These are phyloP conservation scores for Hydriomena furcata DNA, from an alignment of 2,888 invertebrate genomes.

Conservation along the genomic window DNA sequence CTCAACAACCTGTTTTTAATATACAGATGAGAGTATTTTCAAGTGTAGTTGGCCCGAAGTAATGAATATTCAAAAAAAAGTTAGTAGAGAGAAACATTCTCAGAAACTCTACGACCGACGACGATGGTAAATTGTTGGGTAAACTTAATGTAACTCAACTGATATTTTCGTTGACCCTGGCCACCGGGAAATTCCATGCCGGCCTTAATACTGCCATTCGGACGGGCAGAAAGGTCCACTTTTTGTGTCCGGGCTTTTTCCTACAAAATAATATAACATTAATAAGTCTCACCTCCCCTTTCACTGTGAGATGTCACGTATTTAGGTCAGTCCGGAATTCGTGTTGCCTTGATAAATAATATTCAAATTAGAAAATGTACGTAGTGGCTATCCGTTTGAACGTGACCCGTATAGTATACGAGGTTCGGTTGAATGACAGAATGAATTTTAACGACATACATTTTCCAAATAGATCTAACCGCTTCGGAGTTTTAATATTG, in stretches of 20 bases:
- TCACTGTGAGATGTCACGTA: constrained; percentile 56
- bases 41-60: constrained; percentile 7
- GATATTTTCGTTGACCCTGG: constrained; percentile 44
- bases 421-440: constrained; percentile 16
- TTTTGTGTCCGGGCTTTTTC: constrained; percentile 60
- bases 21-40: constrained; percentile 20
- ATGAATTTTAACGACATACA: constrained; percentile 9
- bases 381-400: constrained; percentile 41
- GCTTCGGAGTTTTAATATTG: constrained; percentile 3
- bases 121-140: constrained; percentile 28
- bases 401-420: constrained; percentile 39
- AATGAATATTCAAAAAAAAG: constrained; percentile 21
- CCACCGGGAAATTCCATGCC: constrained; percentile 45
- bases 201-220: constrained; percentile 69
- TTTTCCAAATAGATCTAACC: not conserved
- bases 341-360: constrained; percentile 52
- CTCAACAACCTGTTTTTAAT: constrained; percentile 22
- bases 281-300: constrained; percentile 66
- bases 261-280: constrained; percentile 68
- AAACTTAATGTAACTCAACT: constrained; percentile 40
- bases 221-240: constrained; percentile 62
- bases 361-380: constrained; percentile 47
- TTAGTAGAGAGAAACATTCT: constrained; percentile 5
- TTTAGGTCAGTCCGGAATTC: constrained; percentile 54
- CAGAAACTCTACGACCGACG: not conserved